Evolutionary conservation across 2,797 vertebrate genomes (phyloP), one percentile per base, ranked within the genome.

Genomic region (Otolemur crassicaudatus): DNA sequence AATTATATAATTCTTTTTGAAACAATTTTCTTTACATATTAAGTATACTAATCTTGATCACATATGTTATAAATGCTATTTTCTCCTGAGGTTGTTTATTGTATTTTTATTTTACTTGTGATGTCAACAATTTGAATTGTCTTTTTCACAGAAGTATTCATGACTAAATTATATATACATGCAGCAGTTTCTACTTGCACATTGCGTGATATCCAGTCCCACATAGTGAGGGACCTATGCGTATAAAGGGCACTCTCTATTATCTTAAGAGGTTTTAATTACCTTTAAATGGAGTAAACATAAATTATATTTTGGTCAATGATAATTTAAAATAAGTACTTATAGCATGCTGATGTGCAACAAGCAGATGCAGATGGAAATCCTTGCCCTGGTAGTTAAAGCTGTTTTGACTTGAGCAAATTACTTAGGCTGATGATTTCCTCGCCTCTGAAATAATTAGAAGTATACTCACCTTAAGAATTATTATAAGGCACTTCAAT

Each of bases 251-350:
- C 7, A 46, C n/a, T 34, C 6, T 46, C 4, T 91, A n/a, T 87
- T 12, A 43, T 58, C 65, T 77, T 37, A 34, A 25, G 27, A 90
- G 4, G 9, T 58, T 77, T 87, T 60, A 92, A 87, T 65, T 85
- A 8, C 75, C 12, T 79, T 58, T 82, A 83, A 93, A 69, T 65
- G 7, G 17, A 7, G 63, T 17, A 70, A 76, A 84, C 16, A 25
- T 34, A 60, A 27, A 31, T 80, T 65, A 43, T 60, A 80, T 40
- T 70, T 88, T 73, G 27, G 8, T 34, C n/a, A 49, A 12, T 87
- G 60, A 56, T 31, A 23, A 88, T 87, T 34, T n/a, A 87, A 80
- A 94, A 88, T 75, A 82, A 43, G 61, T 85, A 65, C 37, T 84
- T 37, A 87, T 37, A 27, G 23, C 27, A 53, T 60, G 25, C 31